Evolutionary conservation across 2,797 vertebrate genomes (phyloP).

Genomic region (Petrocephalus sullivani): DNA sequence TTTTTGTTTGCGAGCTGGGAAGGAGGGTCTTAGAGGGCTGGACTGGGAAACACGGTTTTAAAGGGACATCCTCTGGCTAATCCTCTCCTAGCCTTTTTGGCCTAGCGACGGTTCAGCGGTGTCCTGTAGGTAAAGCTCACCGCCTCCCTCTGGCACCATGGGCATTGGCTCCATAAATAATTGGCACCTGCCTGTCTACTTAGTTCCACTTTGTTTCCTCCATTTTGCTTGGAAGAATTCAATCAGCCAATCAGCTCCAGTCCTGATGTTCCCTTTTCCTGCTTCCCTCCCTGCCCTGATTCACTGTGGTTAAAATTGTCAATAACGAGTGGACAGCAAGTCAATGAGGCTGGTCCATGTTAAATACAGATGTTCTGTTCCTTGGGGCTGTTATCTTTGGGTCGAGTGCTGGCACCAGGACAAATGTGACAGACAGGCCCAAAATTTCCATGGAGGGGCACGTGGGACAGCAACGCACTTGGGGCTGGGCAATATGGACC

Average conservation of each 20-base stretch:
- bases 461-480: not conserved
- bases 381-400: not conserved
- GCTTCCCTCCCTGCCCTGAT: not conserved
- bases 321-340: conserved; percentile 18
- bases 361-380: not conserved
- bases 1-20: not conserved
- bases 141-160: conserved; percentile 11
- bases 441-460: not conserved
- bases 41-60: not conserved
- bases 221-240: conserved; percentile 40
- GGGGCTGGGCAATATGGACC: not conserved
- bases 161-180: conserved; percentile 30
- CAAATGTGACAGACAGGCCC: not conserved
- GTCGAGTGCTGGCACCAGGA: not conserved
- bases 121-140: conserved; percentile 36
- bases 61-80: conserved; percentile 19
- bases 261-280: conserved; percentile 16
- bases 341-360: not conserved
- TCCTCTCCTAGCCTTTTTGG: conserved; percentile 26
- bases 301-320: conserved; percentile 33
- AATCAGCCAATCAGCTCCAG: conserved; percentile 21
- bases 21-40: not conserved
- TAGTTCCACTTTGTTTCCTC: conserved; percentile 37
- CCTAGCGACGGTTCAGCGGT: conserved; percentile 29
- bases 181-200: conserved; percentile 31